A percentile compares a stretch with the other conserved stretches of the same genome.
Evolutionary conservation across 1,140 invertebrate genomes (phyloP).

Genomic region (Caerostris extrusa): DNA sequence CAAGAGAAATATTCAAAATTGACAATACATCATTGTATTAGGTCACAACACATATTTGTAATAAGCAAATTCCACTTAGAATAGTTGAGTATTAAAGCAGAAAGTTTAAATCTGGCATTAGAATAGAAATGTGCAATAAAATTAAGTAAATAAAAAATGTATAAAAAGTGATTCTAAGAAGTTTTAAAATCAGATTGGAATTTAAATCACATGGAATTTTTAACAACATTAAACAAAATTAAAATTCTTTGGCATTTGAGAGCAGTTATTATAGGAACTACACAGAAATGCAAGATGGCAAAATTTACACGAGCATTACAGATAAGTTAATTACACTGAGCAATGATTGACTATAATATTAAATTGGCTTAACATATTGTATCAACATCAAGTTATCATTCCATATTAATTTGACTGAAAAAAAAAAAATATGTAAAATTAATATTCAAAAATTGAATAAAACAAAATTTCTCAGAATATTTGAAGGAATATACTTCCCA

Average conservation of each 20-base stretch:
- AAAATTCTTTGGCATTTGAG: slow-evolving; percentile 24
- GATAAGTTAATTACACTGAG: neutral
- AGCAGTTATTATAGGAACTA: slow-evolving; percentile 42
- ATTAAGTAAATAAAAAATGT: neutral
- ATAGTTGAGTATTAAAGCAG: neutral
- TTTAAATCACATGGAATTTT: neutral
- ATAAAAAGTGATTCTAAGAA: neutral
- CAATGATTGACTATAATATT: neutral
- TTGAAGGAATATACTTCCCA: neutral
- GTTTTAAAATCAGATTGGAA: neutral
- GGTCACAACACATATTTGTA: neutral
- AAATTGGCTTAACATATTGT: neutral
- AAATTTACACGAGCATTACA: neutral
- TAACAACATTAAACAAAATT: neutral
- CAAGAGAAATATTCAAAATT: neutral
- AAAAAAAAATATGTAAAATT: neutral
- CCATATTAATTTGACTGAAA: neutral
- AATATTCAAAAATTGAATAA: neutral
- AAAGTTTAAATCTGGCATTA: neutral
- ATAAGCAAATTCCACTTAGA: neutral
- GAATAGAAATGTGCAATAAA: neutral
- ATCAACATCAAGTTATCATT: neutral
- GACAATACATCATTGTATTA: neutral
- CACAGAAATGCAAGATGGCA: neutral
- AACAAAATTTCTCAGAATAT: neutral